phyloP scores from a whole-genome alignment of 2,888 invertebrate species.

The Siphlonurus alternatus region DNA sequence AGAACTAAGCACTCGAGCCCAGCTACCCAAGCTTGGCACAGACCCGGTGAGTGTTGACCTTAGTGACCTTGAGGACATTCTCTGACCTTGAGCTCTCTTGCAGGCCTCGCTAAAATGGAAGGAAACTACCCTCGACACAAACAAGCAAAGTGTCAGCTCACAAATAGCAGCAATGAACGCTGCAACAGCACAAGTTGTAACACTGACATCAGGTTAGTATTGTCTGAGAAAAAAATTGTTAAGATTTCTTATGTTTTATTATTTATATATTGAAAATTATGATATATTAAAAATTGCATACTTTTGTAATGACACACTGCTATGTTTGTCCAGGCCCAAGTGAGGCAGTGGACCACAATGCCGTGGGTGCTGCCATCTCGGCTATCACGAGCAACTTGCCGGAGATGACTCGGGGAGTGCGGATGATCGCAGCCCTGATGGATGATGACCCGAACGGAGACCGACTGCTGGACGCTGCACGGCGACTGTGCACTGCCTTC shows the following conservation, averaged over 20 bases:
- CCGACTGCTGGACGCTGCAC: slow-evolving; percentile 76
- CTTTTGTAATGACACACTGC: slow-evolving; percentile 13
- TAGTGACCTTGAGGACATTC: not conserved
- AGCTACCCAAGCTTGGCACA: slow-evolving; percentile 57
- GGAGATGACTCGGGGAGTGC: slow-evolving; percentile 89
- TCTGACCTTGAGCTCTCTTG: not conserved
- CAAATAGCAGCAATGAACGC: slow-evolving; percentile 99
- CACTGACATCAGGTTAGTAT: slow-evolving; percentile 53
- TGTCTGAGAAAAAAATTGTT: slow-evolving; percentile 4
- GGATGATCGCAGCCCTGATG: slow-evolving; percentile 88
- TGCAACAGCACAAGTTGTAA: slow-evolving; percentile 93
- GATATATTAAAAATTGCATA: not conserved
- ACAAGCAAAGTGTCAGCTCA: slow-evolving; percentile 89
- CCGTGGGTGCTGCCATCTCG: slow-evolving; percentile 92
- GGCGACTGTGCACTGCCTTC: slow-evolving; percentile 82
- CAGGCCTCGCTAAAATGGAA: slow-evolving; percentile 80
- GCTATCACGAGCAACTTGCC: slow-evolving; percentile 94
- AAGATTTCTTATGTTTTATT: slow-evolving; percentile 16
- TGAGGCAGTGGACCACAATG: slow-evolving; percentile 87
- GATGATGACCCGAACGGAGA: slow-evolving; percentile 72
- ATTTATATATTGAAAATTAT: not conserved
- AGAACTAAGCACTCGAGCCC: slow-evolving; percentile 41
- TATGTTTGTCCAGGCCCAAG: too few species aligned
- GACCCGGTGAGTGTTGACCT: slow-evolving; percentile 41
- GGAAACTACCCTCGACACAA: slow-evolving; percentile 82